Base-by-base conservation (phyloP, 2,797 vertebrate genomes). In the Apogon hyalosoma region DNA sequence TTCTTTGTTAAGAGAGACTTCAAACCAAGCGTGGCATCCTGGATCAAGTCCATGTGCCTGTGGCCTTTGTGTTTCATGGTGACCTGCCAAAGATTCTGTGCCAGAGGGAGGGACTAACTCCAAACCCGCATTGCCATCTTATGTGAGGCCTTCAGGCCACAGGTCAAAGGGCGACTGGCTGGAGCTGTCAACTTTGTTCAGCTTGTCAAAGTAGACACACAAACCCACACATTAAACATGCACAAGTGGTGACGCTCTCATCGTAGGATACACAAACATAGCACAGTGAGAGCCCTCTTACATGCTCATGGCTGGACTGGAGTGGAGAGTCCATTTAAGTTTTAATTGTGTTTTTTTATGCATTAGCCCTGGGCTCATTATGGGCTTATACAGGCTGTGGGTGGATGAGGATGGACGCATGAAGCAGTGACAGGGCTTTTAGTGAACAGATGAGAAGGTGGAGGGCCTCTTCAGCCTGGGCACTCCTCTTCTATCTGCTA, bases 281-380 rank as follows among this genome's bases (percentile, higher is more conserved):
- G 48, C 52, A 28, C 57, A 71, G 39, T 53, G 77, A 87, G 80
- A 31, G 48, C 73, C 81, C 77, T 82, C 49, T 41, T 69, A 45
- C 59, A 52, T 69, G 42, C 76, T 77, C 62, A 13, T 54, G 39
- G 14, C 10, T 54, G 49, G 41, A 36, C 73, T 85, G 41, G 62
- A 90, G 84, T 80, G 66, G 69, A 67, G 45, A 83, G 67, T 84
- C 77, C 67, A 77, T 81, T 86, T 68, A 54, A 75, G 60, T 64
- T 86, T 80, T 85, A 83, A 90, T 89, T 84, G 79, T 90, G 86
- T 92, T 92, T 84, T 88, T 90, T 60, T 80, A 68, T 73, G 80
- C 83, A 80, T 88, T 86, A 86, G 72, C 80, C 68, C 53, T 12
- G 79, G 63, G 77, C 77, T 89, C 79, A 85, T 86, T 86, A 78